phyloP scores from a whole-genome alignment of 2,888 invertebrate species.

The Gryllus longicercus region DNA sequence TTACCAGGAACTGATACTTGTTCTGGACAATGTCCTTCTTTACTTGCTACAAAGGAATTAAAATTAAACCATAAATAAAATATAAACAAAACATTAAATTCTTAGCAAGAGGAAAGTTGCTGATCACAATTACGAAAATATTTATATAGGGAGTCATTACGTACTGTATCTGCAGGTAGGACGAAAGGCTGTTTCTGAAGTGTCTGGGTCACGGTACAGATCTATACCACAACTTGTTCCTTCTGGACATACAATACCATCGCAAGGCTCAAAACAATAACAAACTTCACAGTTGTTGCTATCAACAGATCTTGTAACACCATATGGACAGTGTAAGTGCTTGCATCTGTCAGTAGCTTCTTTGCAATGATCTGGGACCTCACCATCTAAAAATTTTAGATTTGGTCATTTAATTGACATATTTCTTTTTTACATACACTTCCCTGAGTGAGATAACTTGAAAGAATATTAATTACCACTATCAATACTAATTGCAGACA shows the following conservation, averaged over 20 bases:
- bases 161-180: slow-evolving; percentile 65
- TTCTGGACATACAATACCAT: slow-evolving; percentile 56
- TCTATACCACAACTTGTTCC: slow-evolving; percentile 68
- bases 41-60: slow-evolving; percentile 54
- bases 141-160: slow-evolving; percentile 37
- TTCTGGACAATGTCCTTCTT: slow-evolving; percentile 65
- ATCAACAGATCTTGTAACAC: slow-evolving; percentile 61
- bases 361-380: slow-evolving; percentile 50
- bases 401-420: no score
- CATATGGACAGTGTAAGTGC: slow-evolving; percentile 66
- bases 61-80: background rate
- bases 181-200: slow-evolving; percentile 50
- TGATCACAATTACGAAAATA: background rate
- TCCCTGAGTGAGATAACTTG: no score
- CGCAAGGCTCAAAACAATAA: slow-evolving; percentile 72
- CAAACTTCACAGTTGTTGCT: slow-evolving; percentile 67
- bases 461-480: no score
- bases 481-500: no score
- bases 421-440: no score
- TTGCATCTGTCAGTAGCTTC: slow-evolving; percentile 60
- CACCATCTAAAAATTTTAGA: background rate
- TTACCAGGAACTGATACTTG: slow-evolving; percentile 47
- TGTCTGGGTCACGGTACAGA: slow-evolving; percentile 47
- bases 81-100: background rate
- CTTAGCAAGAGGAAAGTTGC: background rate